Percentiles rank a stretch among this genome's conserved stretches.
phyloP scores from a whole-genome alignment of 2,113 vertebrate species.

The Ia io region DNA sequence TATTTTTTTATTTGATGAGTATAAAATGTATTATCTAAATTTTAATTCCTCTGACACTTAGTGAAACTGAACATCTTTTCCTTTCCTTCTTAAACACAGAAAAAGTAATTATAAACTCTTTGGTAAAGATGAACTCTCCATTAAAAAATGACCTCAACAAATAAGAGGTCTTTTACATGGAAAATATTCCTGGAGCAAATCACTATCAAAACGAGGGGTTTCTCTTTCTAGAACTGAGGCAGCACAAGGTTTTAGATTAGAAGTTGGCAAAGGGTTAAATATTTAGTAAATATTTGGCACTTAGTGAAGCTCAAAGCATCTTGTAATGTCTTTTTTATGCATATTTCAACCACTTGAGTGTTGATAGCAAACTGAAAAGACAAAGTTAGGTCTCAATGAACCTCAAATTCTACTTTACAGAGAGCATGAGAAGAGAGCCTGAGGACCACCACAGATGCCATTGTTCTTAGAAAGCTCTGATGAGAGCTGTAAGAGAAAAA shows the following conservation, averaged over 20 bases:
- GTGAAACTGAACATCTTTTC: neutral
- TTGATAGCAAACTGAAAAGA: neutral
- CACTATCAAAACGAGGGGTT: neutral
- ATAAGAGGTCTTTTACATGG: neutral
- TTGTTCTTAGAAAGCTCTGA: constrained; percentile 7
- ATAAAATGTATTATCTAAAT: constrained; percentile 27
- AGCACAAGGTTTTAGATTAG: neutral
- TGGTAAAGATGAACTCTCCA: constrained; percentile 14
- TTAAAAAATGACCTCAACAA: neutral
- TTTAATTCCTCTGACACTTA: constrained; percentile 5
- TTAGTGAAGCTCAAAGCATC: neutral
- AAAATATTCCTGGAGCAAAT: constrained; percentile 25
- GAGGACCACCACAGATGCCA: neutral
- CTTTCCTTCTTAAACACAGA: constrained; percentile 34
- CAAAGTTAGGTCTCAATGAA: neutral
- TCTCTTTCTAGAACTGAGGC: constrained; percentile 1
- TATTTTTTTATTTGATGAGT: neutral
- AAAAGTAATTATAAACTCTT: neutral
- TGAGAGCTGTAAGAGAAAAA: neutral
- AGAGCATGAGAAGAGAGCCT: neutral
- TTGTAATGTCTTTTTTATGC: constrained; percentile 5
- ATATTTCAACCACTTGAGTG: neutral
- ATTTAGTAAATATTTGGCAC: neutral
- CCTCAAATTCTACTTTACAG: neutral
- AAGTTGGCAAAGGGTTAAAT: neutral